Conservation (phyloP, 1,140 invertebrate species). For the Danaus plexippus region DNA sequence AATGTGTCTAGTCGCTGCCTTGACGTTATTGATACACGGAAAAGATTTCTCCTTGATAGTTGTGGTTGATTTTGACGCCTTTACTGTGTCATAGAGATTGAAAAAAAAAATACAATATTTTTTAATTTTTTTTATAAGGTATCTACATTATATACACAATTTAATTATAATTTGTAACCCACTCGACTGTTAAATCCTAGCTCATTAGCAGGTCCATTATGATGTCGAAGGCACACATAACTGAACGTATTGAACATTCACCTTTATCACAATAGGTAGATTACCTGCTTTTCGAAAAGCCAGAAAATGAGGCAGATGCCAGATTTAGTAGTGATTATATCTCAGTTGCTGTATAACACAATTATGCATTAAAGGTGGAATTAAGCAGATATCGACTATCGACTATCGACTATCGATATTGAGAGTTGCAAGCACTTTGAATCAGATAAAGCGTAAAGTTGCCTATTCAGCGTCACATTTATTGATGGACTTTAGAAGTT, state of each 20-base stretch:
- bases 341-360: constrained; percentile 20
- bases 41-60: constrained; percentile 74
- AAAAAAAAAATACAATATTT: too few species aligned
- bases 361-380: constrained; percentile 16
- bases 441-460: constrained; percentile 39
- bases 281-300: constrained; percentile 16
- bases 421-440: constrained; percentile 14
- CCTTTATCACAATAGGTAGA: constrained; percentile 13
- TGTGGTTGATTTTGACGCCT: constrained; percentile 65
- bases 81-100: constrained; percentile 16
- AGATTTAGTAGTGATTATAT: constrained; percentile 21
- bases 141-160: constrained; percentile 3
- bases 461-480: constrained; percentile 60
- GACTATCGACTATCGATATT: constrained; percentile 26
- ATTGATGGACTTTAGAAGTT: constrained; percentile 70
- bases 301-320: constrained; percentile 17
- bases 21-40: constrained; percentile 72
- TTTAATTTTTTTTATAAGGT: too few species aligned
- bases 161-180: too few species aligned
- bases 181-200: too few species aligned
- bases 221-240: background rate
- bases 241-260: background rate
- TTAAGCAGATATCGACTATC: constrained; percentile 17
- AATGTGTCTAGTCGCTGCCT: constrained; percentile 51
- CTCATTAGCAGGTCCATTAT: too few species aligned